Percentiles rank a stretch among this genome's conserved stretches.
phyloP scores from a whole-genome alignment of 2,888 invertebrate species.

The Oscheius sp. region DNA sequence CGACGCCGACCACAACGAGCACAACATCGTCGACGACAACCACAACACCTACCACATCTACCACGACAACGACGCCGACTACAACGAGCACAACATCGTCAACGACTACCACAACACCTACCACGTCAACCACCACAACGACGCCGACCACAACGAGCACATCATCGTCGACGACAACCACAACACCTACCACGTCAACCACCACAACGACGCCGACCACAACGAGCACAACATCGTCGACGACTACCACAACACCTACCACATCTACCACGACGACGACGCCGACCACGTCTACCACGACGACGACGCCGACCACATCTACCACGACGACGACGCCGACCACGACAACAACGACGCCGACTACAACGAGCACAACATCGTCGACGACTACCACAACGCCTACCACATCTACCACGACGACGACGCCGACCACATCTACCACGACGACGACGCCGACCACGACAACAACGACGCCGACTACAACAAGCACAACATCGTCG shows the following conservation, averaged over 20 bases:
- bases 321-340: not conserved
- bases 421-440: not conserved
- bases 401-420: not conserved
- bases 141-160: not conserved
- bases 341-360: not conserved
- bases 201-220: not conserved
- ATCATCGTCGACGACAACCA: not conserved
- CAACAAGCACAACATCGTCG: not conserved
- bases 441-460: not conserved
- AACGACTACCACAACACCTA: not conserved
- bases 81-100: not conserved
- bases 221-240: not conserved
- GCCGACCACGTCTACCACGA: not conserved
- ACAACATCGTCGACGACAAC: not conserved
- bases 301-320: not conserved
- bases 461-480: not conserved
- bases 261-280: not conserved
- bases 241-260: not conserved
- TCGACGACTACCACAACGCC: conserved; percentile 6
- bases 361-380: not conserved
- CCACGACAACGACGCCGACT: not conserved
- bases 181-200: not conserved
- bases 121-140: not conserved
- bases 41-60: not conserved
- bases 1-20: not conserved